A percentile compares a stretch with the other conserved stretches of the same genome.
These are phyloP conservation scores for Otocyon megalotis DNA, from an alignment of 2,113 vertebrate species.

Conservation along the genomic window DNA sequence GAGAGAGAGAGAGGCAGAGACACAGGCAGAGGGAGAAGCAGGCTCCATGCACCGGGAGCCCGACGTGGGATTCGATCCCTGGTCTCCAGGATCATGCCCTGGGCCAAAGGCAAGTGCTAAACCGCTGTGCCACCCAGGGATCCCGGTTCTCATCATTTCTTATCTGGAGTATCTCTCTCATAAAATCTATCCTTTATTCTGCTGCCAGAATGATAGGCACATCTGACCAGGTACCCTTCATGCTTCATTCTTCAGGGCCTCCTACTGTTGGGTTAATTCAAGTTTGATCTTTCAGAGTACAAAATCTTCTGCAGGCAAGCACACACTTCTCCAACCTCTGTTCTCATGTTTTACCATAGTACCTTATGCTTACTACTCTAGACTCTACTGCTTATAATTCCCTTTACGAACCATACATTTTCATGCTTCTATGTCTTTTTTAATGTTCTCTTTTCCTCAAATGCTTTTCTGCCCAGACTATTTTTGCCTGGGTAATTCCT, in stretches of 20 bases:
- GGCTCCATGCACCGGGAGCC: too few species aligned
- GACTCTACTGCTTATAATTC: not conserved
- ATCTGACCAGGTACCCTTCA: not conserved
- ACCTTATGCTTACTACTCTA: not conserved
- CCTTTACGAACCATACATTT: not conserved
- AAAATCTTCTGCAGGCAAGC: not conserved
- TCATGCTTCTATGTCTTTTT: not conserved
- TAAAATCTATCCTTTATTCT: not conserved
- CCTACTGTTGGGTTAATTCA: not conserved
- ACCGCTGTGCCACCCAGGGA: too few species aligned
- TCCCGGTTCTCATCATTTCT: not conserved
- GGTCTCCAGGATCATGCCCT: too few species aligned
- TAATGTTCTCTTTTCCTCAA: not conserved
- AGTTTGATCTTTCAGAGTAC: too few species aligned
- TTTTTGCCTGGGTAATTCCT: not conserved
- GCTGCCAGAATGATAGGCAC: not conserved
- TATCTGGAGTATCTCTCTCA: not conserved
- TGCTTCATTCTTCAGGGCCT: not conserved
- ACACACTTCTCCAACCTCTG: fast-evolving
- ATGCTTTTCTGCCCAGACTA: not conserved
- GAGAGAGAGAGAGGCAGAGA: too few species aligned
- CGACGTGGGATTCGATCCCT: too few species aligned
- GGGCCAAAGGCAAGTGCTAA: too few species aligned
- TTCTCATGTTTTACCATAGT: not conserved
- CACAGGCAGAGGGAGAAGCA: too few species aligned